A percentile compares a stretch with the other conserved stretches of the same genome.
phyloP scores from a whole-genome alignment of 2,113 vertebrate genomes.

The Dipodomys ordii region DNA sequence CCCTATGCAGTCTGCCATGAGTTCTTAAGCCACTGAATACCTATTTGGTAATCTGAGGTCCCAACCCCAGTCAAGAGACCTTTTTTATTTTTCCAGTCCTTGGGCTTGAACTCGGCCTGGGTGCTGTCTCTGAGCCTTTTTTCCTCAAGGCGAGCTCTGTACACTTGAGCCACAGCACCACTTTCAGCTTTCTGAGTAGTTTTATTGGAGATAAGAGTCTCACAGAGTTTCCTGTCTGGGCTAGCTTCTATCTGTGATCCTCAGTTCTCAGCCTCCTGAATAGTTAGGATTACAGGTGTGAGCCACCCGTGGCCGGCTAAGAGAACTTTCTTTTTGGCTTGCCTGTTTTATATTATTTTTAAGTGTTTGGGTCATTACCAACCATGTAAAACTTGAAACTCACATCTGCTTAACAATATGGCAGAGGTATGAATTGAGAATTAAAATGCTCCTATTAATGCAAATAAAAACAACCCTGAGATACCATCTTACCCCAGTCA shows the following conservation, averaged over 20 bases:
- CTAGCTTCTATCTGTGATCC: too few relatives aligned
- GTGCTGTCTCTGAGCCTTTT: too few relatives aligned
- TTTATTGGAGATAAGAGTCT: too few relatives aligned
- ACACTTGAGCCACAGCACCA: too few relatives aligned
- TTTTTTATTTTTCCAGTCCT: constrained; percentile 13
- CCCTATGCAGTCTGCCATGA: background rate
- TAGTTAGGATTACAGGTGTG: too few relatives aligned
- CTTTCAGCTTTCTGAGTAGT: too few relatives aligned
- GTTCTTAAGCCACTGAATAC: constrained; percentile 28
- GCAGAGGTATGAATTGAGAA: constrained; percentile 15
- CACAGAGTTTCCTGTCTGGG: too few relatives aligned
- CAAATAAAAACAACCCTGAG: too few relatives aligned
- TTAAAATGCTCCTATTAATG: background rate
- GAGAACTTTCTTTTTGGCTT: background rate
- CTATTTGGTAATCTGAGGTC: constrained; percentile 3
- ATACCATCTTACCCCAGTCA: too few relatives aligned
- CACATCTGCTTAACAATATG: background rate
- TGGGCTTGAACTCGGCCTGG: background rate
- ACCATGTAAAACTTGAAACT: constrained; percentile 6
- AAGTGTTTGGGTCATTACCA: constrained; percentile 32
- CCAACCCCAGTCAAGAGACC: background rate
- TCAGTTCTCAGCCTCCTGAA: too few relatives aligned
- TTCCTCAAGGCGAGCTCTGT: too few relatives aligned
- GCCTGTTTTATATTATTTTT: background rate
- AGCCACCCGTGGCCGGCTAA: too few relatives aligned